Evolutionary conservation across 2,797 vertebrate species (phyloP), one percentile per base, ranked within the genome.

Genomic region (Champsocephalus gunnari): DNA sequence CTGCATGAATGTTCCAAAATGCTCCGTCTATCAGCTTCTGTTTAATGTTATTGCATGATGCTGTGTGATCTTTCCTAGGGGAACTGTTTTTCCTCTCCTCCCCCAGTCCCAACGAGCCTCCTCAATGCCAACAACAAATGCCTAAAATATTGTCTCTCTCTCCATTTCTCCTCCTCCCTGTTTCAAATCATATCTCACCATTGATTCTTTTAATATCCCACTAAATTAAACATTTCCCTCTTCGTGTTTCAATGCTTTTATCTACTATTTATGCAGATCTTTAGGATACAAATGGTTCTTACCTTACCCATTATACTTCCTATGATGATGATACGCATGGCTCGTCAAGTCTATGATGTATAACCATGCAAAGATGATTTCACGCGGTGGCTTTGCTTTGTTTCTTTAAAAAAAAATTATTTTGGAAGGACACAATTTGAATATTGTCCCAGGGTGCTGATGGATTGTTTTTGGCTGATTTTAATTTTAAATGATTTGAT

Each of bases 101-200:
- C 21, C 16, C 4, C 3, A 66, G 45, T 63, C 58, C 62, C 66
- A 66, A 19, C 6, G 41, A 74, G 54, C 12, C 41, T 7, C 28
- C 3, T 2, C 38, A 60, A 24, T 21, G 56, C 41, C 38, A 41
- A 41, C 59, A 77, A n/a, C 62, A 82, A 63, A 60, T 55, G 55
- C n/a, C 16, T 17, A 4, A 43, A 65, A 59, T 24, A 66, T 57
- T 19, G 0, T 50, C 19, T 54, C 21, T 5, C 10, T 41, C 12
- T 58, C 32, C 10, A 12, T n/a, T 47, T 54, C 12, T 38, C 8
- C 14, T 44, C 16, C 50, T 60, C 47, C 17, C 3, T 6, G 1
- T 49, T 21, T 61, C 2, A 7, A 3, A 28, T 47, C 19, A 3
- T 5, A 38, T 58, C 24, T 63, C n/a, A 41, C 3, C 48, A 12